Base-by-base conservation (phyloP, 2,113 vertebrate genomes). In the Sapayoa aenigma region DNA sequence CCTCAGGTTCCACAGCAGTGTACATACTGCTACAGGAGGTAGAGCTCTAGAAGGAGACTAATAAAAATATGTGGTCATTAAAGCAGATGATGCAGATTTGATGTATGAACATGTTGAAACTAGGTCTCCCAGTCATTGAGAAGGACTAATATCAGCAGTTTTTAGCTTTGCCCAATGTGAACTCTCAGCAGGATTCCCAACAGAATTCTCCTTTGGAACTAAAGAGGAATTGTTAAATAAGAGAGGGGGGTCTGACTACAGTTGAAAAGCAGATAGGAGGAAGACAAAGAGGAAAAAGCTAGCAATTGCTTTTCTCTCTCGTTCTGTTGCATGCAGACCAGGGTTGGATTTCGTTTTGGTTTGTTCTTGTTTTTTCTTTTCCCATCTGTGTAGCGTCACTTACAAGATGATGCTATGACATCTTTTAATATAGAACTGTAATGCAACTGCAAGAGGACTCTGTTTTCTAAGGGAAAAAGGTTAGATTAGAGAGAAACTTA, bases 111-210 rank as follows among this genome's bases (percentile, higher is more conserved):
- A 15, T 42, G 23, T 14, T 87, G 90, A 80, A 58, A 21, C 3
- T 15, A n/a, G 33, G 16, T 33, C 19, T 63, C 90, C 44, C 6
- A 33, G 41, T 71, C 53, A 14, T 4, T 39, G 59, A 33, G 35
- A 82, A 84, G 30, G 28, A 81, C 30, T 71, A 37, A 15, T 60
- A 59, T 22, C 12, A 42, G 31, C 25, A 53, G 13, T 3, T 79
- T 71, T 74, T 74, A 35, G n/a, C 12, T 11, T 84, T 76, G 24
- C 13, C 30, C 25, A 14, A 37, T 90, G 31, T 60, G 24, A 94
- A 22, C 19, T 47, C 58, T 72, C 0, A 0, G 31, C 41, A 68
- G 30, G 35, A 73, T 72, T 80, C 19, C 23, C 8, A 28, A 35
- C 10, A 52, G 39, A 47, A 50, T 52, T 79, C 23, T 83, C 8